Evolutionary conservation across 2,113 vertebrate species (phyloP).

Genomic region (Dasypus novemcinctus): DNA sequence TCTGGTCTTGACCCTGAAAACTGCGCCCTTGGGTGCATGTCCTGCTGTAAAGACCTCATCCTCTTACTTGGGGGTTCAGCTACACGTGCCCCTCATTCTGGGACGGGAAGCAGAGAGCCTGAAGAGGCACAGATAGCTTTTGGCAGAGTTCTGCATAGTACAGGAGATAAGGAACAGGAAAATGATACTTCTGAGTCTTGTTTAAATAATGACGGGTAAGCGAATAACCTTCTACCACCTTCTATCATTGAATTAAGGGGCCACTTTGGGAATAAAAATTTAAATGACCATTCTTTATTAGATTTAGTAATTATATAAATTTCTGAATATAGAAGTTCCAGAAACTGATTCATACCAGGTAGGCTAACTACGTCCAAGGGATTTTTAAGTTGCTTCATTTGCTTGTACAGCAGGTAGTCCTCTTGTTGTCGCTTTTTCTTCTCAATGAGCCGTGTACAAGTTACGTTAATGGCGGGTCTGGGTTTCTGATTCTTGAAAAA

Average conservation of each 20-base stretch:
- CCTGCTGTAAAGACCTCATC: neutral
- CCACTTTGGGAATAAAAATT: neutral
- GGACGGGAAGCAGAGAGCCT: neutral
- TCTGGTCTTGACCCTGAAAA: neutral
- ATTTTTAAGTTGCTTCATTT: constrained; percentile 68
- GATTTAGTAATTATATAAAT: neutral
- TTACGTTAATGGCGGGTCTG: constrained; percentile 73
- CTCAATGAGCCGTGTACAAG: constrained; percentile 68
- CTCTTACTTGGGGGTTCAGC: neutral
- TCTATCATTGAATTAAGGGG: neutral
- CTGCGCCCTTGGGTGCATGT: fast-evolving
- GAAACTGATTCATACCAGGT: constrained; percentile 77
- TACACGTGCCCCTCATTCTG: neutral
- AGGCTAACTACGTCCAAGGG: constrained; percentile 69
- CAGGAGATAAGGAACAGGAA: neutral
- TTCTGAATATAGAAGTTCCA: neutral
- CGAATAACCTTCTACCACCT: neutral
- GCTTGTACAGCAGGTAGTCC: constrained; percentile 77
- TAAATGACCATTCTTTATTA: neutral
- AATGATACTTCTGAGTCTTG: neutral
- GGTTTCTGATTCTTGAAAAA: constrained; percentile 76
- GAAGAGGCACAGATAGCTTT: neutral
- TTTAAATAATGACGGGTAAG: neutral
- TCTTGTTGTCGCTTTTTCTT: constrained; percentile 55
- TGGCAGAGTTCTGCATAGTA: neutral